Evolutionary conservation across 2,888 invertebrate species (phyloP), one percentile per base, ranked within the genome.

Genomic region (Aphodius granarius): DNA sequence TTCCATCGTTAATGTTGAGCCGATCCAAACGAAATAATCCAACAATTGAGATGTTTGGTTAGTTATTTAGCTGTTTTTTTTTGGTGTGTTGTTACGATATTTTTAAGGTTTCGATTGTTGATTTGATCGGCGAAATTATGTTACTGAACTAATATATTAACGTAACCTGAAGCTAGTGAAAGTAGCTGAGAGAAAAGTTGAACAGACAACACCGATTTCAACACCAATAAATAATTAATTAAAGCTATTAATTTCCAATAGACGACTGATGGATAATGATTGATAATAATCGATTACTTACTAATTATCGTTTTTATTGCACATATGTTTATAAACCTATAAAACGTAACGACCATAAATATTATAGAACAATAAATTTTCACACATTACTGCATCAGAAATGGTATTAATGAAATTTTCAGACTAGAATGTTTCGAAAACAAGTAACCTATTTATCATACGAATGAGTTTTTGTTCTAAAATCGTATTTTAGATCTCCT

Each of bases 401-500:
- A 43, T 43, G 6, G 43, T 43, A 43, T 43, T 43, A 43, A 43
- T 13, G 3, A 43, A 1, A 3, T 43, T 43, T 43, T n/a, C 17
- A 66, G 66, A 66, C 66, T 66, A 66, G 66, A 66, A 20, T 20
- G n/a, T 20, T 20, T 21, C 15, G 13, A 71, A 21, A 71, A 71
- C 20, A 22, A 71, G 9, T 4, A 71, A 22, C 43, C 5, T 5
- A 23, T 23, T 43, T 13, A 71, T 68, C 68, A 20, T 20, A 76
- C 16, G 82, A 84, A 80, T 86, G 86, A 13, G 82, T 85, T 78
- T 84, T 84, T 70, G 86, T 86, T 78, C 85, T 82, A 80, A 86
- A 86, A 82, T 86, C 86, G 79, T 86, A 86, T 79, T 85, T 85
- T 18, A 86, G 77, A 80, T 86, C 86, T 74, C 81, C 85, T 73